Percentiles rank a stretch among this genome's conserved stretches.
Conservation (phyloP, 2,888 invertebrate genomes). For the Hymenopus coronatus region DNA sequence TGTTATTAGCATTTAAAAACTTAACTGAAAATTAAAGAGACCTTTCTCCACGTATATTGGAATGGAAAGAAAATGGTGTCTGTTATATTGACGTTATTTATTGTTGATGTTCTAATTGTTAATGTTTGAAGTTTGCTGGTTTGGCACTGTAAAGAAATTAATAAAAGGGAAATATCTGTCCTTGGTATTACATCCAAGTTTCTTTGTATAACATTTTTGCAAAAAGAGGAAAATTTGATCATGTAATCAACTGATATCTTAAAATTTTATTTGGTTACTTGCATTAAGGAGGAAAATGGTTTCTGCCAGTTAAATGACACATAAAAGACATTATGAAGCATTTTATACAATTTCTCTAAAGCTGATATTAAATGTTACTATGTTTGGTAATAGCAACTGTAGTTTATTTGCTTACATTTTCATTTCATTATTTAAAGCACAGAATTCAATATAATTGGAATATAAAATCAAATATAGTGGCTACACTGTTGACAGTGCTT, state of each 20-base stretch:
- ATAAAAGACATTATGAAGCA: too few species aligned
- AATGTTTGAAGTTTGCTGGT: conserved; percentile 10
- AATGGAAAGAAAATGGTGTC: conserved; percentile 1
- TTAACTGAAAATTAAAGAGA: not conserved
- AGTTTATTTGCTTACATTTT: too few species aligned
- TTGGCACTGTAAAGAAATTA: not conserved
- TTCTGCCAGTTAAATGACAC: not conserved
- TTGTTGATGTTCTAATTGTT: conserved; percentile 26
- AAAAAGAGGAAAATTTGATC: not conserved
- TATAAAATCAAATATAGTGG: too few species aligned
- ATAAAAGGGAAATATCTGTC: not conserved
- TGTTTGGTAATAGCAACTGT: too few species aligned
- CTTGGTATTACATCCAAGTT: not conserved
- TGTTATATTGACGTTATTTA: conserved; percentile 20
- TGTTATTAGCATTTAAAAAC: not conserved
- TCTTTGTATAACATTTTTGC: not conserved
- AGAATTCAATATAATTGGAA: too few species aligned
- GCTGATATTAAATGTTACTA: too few species aligned
- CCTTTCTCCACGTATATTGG: not conserved
- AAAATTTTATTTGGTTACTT: not conserved
- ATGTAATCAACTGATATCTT: not conserved
- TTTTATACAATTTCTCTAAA: too few species aligned
- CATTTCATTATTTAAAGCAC: too few species aligned
- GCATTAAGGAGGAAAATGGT: not conserved
- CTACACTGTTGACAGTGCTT: too few species aligned